A percentile compares a stretch with the other conserved stretches of the same genome.
Conservation (phyloP, 2,113 vertebrate genomes). For the Embiotoca jacksoni region DNA sequence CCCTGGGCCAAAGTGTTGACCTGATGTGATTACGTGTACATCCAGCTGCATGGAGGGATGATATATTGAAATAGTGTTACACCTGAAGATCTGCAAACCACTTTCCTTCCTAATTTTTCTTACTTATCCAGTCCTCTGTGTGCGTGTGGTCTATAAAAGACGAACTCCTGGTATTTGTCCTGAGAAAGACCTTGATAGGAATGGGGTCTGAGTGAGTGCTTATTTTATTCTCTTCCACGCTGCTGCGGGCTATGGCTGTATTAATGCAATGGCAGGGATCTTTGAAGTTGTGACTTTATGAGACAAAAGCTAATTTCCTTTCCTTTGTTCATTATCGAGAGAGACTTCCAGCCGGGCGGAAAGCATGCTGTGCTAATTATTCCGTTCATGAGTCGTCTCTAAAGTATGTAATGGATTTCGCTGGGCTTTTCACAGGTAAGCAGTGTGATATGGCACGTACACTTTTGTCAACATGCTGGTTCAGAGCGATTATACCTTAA, state of each 20-base stretch:
- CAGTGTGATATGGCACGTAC: constrained; percentile 47
- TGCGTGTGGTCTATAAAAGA: constrained; percentile 62
- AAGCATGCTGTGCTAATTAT: constrained; percentile 98
- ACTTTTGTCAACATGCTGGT: constrained; percentile 58
- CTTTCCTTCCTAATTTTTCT: constrained; percentile 25
- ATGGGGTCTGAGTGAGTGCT: constrained; percentile 89
- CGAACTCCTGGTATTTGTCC: constrained; percentile 91
- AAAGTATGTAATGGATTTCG: constrained; percentile 95
- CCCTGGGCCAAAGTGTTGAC: constrained; percentile 59
- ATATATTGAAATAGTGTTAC: constrained; percentile 31
- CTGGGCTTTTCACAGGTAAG: constrained; percentile 92
- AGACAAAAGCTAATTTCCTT: constrained; percentile 98
- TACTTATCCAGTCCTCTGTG: constrained; percentile 20
- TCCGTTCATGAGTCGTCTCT: constrained; percentile 93
- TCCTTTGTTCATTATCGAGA: constrained; percentile 97
- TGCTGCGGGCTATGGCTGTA: constrained; percentile 93
- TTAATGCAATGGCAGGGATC: constrained; percentile 96
- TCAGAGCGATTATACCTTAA: constrained; percentile 29
- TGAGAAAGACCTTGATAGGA: constrained; percentile 95
- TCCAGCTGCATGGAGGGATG: constrained; percentile 60
- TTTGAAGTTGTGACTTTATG: constrained; percentile 99
- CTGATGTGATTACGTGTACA: constrained; percentile 70
- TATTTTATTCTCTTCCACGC: constrained; percentile 90
- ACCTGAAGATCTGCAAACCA: constrained; percentile 47
- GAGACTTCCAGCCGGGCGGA: constrained; percentile 96